Conservation (phyloP, 2,797 vertebrate genomes). For the Serranus cabrilla region DNA sequence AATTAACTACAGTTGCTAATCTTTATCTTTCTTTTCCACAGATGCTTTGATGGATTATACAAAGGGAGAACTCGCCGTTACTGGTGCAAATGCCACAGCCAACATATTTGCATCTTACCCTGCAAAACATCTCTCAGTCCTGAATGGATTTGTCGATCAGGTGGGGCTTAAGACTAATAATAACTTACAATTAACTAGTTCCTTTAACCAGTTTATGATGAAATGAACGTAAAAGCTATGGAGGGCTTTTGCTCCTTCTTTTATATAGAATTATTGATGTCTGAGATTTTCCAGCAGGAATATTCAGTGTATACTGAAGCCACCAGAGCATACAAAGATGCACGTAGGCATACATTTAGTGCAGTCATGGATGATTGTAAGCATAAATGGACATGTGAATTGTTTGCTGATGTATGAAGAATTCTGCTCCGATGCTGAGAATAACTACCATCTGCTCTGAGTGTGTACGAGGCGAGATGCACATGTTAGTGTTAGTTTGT, state of each 20-base stretch:
- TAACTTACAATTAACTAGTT: background rate
- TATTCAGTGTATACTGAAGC: slow-evolving; percentile 20
- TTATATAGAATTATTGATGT: slow-evolving; percentile 30
- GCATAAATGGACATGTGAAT: slow-evolving; percentile 37
- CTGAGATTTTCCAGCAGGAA: slow-evolving; percentile 12
- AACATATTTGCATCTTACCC: slow-evolving; percentile 97
- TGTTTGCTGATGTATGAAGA: slow-evolving; percentile 63
- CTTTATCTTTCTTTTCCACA: slow-evolving; percentile 61
- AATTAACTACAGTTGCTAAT: background rate
- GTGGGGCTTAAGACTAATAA: slow-evolving; percentile 72
- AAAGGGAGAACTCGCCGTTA: slow-evolving; percentile 85
- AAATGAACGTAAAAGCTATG: background rate
- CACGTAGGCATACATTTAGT: slow-evolving; percentile 42
- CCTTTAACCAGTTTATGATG: background rate
- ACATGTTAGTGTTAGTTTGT: slow-evolving; percentile 1
- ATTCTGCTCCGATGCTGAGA: slow-evolving; percentile 46
- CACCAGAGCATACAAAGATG: slow-evolving; percentile 43
- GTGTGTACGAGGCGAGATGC: background rate
- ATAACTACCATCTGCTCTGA: slow-evolving; percentile 55
- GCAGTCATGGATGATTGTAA: slow-evolving; percentile 56
- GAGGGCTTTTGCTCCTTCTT: background rate
- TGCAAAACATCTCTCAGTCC: slow-evolving; percentile 87
- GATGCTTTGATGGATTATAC: slow-evolving; percentile 92
- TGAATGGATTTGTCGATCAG: slow-evolving; percentile 95
- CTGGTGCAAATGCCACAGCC: slow-evolving; percentile 93